These are phyloP conservation scores for Protaetia brevitarsis DNA, from an alignment of 1,140 invertebrate species.

Conservation along the genomic window DNA sequence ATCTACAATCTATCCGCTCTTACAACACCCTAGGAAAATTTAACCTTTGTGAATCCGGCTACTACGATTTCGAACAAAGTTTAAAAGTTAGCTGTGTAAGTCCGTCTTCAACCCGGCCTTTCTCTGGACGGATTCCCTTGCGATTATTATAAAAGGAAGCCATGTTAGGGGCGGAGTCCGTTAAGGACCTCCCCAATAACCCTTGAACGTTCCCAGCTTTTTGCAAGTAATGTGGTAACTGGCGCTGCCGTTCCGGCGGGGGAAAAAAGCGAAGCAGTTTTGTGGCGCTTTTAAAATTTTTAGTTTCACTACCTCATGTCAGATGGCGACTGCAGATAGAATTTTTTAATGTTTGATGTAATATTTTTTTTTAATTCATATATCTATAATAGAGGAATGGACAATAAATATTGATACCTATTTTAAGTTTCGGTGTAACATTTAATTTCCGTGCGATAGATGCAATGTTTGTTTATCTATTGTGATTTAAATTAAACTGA, in stretches of 20 bases:
- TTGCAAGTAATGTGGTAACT: slow-evolving; percentile 19
- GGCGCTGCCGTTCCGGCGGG: slow-evolving; percentile 23
- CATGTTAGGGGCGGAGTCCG: slow-evolving; percentile 23
- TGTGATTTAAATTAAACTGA: too few relatives aligned
- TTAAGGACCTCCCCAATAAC: slow-evolving; percentile 9
- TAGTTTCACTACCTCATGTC: slow-evolving; percentile 8
- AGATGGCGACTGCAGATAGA: not conserved
- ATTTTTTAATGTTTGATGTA: slow-evolving; percentile 20
- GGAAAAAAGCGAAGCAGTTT: slow-evolving; percentile 20
- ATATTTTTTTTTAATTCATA: too few relatives aligned
- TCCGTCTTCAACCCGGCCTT: slow-evolving; percentile 6
- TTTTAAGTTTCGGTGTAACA: too few relatives aligned
- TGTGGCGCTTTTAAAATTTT: slow-evolving; percentile 20
- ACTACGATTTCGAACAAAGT: not conserved
- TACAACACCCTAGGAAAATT: not conserved
- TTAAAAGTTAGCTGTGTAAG: slow-evolving; percentile 20
- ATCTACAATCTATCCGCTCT: too few relatives aligned
- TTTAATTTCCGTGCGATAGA: too few relatives aligned
- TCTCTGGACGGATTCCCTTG: slow-evolving; percentile 20
- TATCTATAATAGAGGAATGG: too few relatives aligned
- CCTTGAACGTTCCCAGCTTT: slow-evolving; percentile 15
- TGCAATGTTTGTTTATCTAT: too few relatives aligned
- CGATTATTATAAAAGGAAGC: slow-evolving; percentile 26
- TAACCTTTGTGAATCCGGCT: not conserved
- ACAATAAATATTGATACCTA: too few relatives aligned